Evolutionary conservation across 2,797 vertebrate genomes (phyloP).

Genomic region (Labroides dimidiatus): DNA sequence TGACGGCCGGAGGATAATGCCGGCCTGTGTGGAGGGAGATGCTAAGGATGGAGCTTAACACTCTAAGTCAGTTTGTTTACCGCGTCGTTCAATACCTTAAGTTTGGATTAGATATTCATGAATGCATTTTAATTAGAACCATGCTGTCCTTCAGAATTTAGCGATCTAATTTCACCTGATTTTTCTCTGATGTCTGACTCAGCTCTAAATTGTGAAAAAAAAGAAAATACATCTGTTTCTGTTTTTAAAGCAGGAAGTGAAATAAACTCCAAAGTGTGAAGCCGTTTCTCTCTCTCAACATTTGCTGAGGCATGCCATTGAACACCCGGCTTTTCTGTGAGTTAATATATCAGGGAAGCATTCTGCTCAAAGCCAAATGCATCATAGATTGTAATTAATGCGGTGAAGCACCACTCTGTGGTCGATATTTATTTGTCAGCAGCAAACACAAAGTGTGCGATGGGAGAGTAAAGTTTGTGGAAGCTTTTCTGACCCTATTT

Average conservation of each 20-base stretch:
- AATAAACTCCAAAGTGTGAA: constrained; percentile 6
- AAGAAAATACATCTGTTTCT: neutral
- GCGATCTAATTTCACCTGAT: neutral
- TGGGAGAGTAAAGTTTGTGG: constrained; percentile 12
- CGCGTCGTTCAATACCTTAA: neutral
- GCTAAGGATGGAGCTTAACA: constrained; percentile 38
- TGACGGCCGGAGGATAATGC: constrained; percentile 61
- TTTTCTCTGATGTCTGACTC: neutral
- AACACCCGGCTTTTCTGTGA: neutral
- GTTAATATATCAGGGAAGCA: constrained; percentile 22
- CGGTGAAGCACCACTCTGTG: constrained; percentile 31
- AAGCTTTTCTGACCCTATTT: neutral
- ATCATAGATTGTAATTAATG: constrained; percentile 58
- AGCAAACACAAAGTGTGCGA: constrained; percentile 20
- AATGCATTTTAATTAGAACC: constrained; percentile 17
- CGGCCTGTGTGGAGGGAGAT: constrained; percentile 23
- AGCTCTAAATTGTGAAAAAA: neutral
- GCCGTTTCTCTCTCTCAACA: neutral
- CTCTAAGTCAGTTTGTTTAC: constrained; percentile 53
- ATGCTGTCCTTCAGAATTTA: neutral
- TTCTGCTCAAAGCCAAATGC: constrained; percentile 37
- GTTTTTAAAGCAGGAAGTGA: neutral
- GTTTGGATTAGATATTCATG: constrained; percentile 16
- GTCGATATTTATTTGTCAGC: constrained; percentile 61
- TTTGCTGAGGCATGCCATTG: constrained; percentile 10